Evolutionary conservation across 2,113 vertebrate genomes (phyloP).

Genomic region (Apistogramma diplotaenia): DNA sequence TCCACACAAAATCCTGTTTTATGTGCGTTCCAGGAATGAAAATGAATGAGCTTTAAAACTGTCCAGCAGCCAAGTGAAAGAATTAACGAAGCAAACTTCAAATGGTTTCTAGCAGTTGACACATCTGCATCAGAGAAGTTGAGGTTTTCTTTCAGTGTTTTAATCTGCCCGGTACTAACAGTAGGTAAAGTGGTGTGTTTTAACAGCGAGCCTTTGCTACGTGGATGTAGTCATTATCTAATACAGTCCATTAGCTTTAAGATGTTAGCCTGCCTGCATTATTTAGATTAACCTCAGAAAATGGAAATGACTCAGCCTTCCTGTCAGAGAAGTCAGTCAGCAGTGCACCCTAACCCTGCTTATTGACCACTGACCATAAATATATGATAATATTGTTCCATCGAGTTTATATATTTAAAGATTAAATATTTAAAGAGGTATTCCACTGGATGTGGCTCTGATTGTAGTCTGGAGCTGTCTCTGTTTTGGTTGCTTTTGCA

Average conservation of each 20-base stretch:
- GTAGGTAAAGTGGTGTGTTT: slow-evolving; percentile 12
- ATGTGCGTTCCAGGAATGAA: neutral
- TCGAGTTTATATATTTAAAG: neutral
- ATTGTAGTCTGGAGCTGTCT: neutral
- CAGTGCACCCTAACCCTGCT: neutral
- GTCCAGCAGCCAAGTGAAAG: neutral
- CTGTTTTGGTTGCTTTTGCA: neutral
- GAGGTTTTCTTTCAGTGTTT: neutral
- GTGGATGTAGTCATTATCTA: slow-evolving; percentile 20
- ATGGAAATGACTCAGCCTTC: slow-evolving; percentile 32
- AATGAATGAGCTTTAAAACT: neutral
- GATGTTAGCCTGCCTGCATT: slow-evolving; percentile 57
- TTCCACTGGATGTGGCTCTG: neutral
- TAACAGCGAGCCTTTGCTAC: slow-evolving; percentile 45
- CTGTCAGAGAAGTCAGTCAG: slow-evolving; percentile 11
- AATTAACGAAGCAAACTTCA: neutral
- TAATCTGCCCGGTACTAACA: neutral
- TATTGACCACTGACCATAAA: slow-evolving; percentile 16
- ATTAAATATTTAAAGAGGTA: neutral
- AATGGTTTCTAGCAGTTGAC: neutral
- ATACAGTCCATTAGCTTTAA: slow-evolving; percentile 40
- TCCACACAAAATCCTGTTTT: neutral
- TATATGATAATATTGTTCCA: neutral
- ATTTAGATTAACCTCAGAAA: slow-evolving; percentile 49
- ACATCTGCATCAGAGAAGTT: neutral